A percentile compares a stretch with the other conserved stretches of the same genome.
Conservation (phyloP, 2,888 invertebrate genomes). For the Folsomia candida region DNA sequence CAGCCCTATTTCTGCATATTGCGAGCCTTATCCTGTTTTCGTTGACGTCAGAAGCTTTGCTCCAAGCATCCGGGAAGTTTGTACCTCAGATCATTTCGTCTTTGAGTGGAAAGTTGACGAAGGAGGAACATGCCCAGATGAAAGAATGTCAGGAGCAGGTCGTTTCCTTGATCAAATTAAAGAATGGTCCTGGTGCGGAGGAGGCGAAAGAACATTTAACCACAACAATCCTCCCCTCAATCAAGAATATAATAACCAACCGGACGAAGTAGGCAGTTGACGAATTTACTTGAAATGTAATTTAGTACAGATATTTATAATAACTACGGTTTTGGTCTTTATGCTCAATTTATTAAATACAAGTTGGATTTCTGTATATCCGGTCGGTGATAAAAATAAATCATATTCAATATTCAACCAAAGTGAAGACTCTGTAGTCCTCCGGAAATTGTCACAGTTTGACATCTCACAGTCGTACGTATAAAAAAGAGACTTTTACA, state of each 20-base stretch:
- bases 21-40: slow-evolving; percentile 76
- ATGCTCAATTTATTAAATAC: too few species aligned
- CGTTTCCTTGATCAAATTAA: slow-evolving; percentile 39
- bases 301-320: too few species aligned
- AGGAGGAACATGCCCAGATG: slow-evolving; percentile 65
- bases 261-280: background rate
- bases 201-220: slow-evolving; percentile 57
- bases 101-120: slow-evolving; percentile 67
- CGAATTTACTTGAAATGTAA: background rate
- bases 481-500: too few species aligned
- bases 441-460: background rate
- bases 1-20: slow-evolving; percentile 75
- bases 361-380: too few species aligned
- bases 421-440: background rate
- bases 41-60: slow-evolving; percentile 72
- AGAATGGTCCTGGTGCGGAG: slow-evolving; percentile 56
- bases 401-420: too few species aligned
- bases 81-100: slow-evolving; percentile 75
- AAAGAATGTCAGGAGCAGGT: slow-evolving; percentile 57
- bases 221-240: slow-evolving; percentile 53
- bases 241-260: slow-evolving; percentile 60
- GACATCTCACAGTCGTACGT: too few species aligned
- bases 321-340: too few species aligned
- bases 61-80: slow-evolving; percentile 92
- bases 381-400: too few species aligned